Conservation (phyloP, 1,140 invertebrate species). For the Muscidifurax raptorellus region DNA sequence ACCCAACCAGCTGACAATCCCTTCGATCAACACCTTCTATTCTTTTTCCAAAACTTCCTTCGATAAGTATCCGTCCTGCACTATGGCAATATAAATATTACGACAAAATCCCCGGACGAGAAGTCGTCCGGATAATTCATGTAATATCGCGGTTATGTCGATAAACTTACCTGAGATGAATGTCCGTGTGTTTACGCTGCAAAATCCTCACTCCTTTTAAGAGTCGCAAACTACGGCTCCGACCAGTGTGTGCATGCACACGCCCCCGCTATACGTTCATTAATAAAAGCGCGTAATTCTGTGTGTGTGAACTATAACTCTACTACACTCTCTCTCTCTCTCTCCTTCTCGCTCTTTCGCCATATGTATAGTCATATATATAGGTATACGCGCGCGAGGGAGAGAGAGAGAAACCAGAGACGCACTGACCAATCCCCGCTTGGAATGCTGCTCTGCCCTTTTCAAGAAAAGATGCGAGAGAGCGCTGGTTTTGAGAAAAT, state of each 20-base stretch:
- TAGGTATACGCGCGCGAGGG: not conserved
- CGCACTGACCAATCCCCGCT: slow-evolving; percentile 30
- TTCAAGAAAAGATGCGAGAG: slow-evolving; percentile 11
- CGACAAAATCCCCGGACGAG: not conserved
- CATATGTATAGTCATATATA: not conserved
- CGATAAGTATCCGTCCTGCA: not conserved
- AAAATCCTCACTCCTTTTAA: not conserved
- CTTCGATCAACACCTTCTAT: not conserved
- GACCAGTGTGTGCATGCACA: not conserved
- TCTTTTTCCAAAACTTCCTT: slow-evolving; percentile 15
- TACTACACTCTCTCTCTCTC: slow-evolving; percentile 11
- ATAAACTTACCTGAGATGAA: not conserved
- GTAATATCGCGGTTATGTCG: not conserved
- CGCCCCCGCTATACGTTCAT: slow-evolving; percentile 7
- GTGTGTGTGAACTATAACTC: not conserved
- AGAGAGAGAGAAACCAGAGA: not conserved
- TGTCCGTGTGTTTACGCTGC: not conserved
- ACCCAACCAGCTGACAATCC: not conserved
- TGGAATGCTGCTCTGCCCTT: slow-evolving; percentile 43
- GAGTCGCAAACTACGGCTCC: not conserved
- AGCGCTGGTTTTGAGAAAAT: not conserved
- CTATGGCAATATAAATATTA: slow-evolving; percentile 28
- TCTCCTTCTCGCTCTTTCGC: not conserved
- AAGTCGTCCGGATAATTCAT: not conserved
- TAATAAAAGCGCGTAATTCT: slow-evolving; percentile 4